Conservation (phyloP, 23 tunicate species). For the Clavelina lepadiformis region DNA sequence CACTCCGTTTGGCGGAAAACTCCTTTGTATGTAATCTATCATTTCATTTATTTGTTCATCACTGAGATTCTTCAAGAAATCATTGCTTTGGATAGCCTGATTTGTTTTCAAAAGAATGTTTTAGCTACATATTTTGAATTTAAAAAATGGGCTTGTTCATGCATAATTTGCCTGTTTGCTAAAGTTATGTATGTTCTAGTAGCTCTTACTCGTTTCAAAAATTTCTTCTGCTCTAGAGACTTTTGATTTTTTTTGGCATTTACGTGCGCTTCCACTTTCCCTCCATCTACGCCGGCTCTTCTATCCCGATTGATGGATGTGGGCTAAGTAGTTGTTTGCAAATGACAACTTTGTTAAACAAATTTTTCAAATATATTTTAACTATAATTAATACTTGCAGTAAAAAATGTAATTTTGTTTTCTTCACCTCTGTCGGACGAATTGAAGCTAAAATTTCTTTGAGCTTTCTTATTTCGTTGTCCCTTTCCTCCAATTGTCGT, state of each 20-base stretch:
- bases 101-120: no score
- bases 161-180: no score
- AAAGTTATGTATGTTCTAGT: background rate
- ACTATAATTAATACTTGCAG: background rate
- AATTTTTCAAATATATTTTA: background rate
- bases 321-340: background rate
- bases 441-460: conserved; percentile 33
- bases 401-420: background rate
- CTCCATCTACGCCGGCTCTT: conserved; percentile 30
- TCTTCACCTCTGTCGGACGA: conserved; percentile 5
- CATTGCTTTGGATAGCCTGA: conserved; percentile 76
- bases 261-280: conserved; percentile 10
- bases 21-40: conserved; percentile 79
- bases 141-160: no score
- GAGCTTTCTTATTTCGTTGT: conserved; percentile 27
- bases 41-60: conserved; percentile 69
- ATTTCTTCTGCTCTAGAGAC: conserved; percentile 33
- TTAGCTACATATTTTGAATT: no score
- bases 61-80: conserved; percentile 46
- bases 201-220: conserved; percentile 38
- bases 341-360: conserved; percentile 3
- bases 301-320: no score
- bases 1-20: conserved; percentile 47
- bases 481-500: conserved; percentile 19
- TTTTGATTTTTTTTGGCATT: conserved; percentile 30